Base-by-base conservation (phyloP, 1,140 invertebrate species). In the Tetragnatha versicolor region DNA sequence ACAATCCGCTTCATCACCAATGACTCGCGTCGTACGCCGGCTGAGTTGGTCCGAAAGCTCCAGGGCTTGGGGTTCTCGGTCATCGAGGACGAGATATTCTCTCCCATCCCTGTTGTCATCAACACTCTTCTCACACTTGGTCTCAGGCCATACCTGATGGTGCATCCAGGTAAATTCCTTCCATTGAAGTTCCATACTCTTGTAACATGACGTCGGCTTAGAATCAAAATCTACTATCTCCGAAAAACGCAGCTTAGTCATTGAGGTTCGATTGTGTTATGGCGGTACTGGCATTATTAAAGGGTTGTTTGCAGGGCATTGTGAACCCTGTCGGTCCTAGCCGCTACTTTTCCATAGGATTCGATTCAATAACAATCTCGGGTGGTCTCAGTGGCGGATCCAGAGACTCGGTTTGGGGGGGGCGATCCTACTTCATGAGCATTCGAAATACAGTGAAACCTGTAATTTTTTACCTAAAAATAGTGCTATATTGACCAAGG, bases 1-100 rank as follows among this genome's bases (percentile, higher is more conserved):
- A 85, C 86, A 42, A 82, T 89, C 10, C 81, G 88, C 69, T 88
- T 90, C 75, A 86, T 89, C 49, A 89, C 89, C 10, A 90, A 90
- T 86, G 89, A 90, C 83, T 88, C 88, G n/a, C 85, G 86, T 60
- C 82, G 83, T 9, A 87, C 87, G 22, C 82, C 84, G n/a, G 53
- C 80, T 65, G 73, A 77, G 6, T 76, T 89, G 6, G 80, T 85
- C 9, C 78, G 83, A 31, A 88, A 88, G 79, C 83, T 90, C 5
- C 79, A 81, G 3, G 51, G 69, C 12, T 80, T 89, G 42, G 89
- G 89, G 1, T 90, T 88, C 83, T 79, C 83, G 17, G 80, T 89
- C 22, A 60, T 83, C 12, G 82, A 84, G 45, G 81, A 84, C 2
- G 85, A 89, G 77, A 84, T 90, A 39, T 87, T 89, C 78, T 82